Conservation (phyloP, 2,113 vertebrate species). For the Scolopax mira region DNA sequence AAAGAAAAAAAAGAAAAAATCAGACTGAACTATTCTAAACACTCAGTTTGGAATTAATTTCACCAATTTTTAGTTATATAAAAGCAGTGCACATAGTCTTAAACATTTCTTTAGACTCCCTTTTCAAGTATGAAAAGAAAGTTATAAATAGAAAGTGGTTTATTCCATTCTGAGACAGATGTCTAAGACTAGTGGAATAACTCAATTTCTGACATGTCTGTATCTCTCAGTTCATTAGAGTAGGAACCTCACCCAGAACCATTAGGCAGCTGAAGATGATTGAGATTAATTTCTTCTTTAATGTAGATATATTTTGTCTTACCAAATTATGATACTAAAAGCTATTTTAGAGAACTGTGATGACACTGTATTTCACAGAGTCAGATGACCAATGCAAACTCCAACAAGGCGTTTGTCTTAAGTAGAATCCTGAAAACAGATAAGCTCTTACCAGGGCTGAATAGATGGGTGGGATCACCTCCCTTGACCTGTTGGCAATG, state of each 20-base stretch:
- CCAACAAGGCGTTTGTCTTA: not conserved
- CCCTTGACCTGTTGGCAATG: fast-evolving
- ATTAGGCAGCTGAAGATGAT: not conserved
- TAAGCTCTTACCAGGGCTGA: not conserved
- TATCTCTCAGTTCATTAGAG: not conserved
- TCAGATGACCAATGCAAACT: not conserved
- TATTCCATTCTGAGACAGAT: not conserved
- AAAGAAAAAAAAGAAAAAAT: not conserved
- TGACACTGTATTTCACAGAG: not conserved
- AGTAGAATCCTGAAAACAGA: not conserved
- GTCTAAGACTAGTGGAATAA: not conserved
- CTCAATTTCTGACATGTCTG: not conserved
- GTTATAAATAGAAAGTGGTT: not conserved
- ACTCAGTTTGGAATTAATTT: not conserved
- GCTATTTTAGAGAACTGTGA: not conserved
- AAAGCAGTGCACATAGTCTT: not conserved
- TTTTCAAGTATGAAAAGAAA: not conserved
- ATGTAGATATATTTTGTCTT: not conserved
- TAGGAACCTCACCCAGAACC: not conserved
- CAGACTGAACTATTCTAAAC: not conserved
- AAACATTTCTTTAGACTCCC: not conserved
- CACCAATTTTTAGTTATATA: not conserved
- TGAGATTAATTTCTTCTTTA: not conserved
- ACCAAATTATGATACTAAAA: not conserved
- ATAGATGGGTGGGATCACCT: fast-evolving